A percentile compares a stretch with the other conserved stretches of the same genome.
Conservation (phyloP, 37 sponge, comb jelly and placozoan genomes). For the Aplysina aerophoba region DNA sequence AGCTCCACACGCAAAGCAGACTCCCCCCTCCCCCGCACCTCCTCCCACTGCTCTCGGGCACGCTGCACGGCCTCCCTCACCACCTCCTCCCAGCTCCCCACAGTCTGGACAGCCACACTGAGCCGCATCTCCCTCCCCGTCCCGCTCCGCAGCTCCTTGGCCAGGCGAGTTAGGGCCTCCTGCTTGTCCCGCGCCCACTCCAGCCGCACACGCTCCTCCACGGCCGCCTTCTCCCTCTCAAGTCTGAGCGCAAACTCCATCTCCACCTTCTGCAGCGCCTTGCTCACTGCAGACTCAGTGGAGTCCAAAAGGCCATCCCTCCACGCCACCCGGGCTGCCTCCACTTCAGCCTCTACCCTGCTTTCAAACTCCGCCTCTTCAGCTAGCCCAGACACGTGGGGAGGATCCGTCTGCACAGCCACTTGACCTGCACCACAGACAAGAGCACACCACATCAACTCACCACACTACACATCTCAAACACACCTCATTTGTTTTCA, state of each 20-base stretch:
- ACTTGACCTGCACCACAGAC: neutral
- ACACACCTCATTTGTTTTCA: too few relatives aligned
- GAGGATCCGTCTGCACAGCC: neutral
- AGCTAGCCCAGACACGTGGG: neutral
- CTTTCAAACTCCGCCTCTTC: neutral
- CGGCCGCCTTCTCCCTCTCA: neutral
- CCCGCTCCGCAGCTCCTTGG: neutral
- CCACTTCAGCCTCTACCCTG: neutral
- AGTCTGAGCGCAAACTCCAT: neutral
- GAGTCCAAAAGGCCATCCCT: neutral
- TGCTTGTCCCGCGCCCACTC: neutral
- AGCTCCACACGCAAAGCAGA: neutral
- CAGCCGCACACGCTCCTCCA: neutral
- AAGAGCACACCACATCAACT: too few relatives aligned
- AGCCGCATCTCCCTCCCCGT: neutral
- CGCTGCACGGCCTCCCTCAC: neutral
- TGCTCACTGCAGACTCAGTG: neutral
- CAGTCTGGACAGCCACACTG: neutral
- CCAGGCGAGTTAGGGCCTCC: neutral
- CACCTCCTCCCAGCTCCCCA: neutral
- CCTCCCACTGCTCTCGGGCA: neutral
- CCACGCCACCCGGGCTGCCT: neutral
- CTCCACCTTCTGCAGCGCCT: conserved; percentile 23
- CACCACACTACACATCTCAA: too few relatives aligned
- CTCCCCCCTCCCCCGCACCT: neutral